Conservation (phyloP, 2,888 invertebrate genomes). For the Microplitis deprimator region DNA sequence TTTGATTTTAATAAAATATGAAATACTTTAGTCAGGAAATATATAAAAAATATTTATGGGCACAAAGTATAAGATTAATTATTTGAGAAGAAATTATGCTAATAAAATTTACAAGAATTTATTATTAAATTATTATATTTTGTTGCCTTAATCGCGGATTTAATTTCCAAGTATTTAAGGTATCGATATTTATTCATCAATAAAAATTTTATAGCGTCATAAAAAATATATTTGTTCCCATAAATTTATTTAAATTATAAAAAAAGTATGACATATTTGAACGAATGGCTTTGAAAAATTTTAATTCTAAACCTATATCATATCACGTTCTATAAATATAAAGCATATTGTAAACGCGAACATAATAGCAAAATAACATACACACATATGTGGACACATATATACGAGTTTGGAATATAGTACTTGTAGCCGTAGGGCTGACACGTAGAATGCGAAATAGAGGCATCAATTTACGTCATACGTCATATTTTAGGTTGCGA, state of each 20-base stretch:
- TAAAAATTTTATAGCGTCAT: not conserved
- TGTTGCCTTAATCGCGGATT: no score
- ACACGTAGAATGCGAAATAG: conserved; percentile 37
- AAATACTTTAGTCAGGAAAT: no score
- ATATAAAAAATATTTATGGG: no score
- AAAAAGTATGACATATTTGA: not conserved
- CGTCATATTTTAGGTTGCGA: conserved; percentile 36
- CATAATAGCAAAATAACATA: not conserved
- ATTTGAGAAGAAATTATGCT: no score
- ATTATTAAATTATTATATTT: no score
- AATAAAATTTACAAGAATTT: no score
- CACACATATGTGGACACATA: not conserved
- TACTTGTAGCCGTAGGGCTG: conserved; percentile 12
- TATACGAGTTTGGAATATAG: not conserved
- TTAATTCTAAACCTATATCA: not conserved
- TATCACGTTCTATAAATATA: not conserved
- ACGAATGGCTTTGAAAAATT: not conserved
- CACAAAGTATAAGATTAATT: no score
- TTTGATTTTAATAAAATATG: no score
- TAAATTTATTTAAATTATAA: not conserved
- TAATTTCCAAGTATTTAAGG: no score
- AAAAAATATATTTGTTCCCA: not conserved
- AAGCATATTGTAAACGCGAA: not conserved
- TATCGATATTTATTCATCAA: not conserved
- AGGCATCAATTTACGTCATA: conserved; percentile 43